Percentiles rank a stretch among this genome's conserved stretches.
Conservation (phyloP, 2,888 invertebrate species). For the Apamea monoglypha region DNA sequence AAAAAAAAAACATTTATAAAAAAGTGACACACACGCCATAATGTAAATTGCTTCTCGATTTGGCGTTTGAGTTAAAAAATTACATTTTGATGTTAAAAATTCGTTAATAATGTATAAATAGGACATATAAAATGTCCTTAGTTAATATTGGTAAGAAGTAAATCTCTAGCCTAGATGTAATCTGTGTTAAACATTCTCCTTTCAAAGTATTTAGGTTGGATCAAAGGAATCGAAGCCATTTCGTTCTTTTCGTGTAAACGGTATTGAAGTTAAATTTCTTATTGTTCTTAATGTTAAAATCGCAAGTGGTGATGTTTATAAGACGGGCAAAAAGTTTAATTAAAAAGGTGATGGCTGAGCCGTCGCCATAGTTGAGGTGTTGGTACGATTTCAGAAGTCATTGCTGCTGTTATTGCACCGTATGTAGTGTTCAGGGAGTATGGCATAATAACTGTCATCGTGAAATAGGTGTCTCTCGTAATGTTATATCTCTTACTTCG, state of each 20-base stretch:
- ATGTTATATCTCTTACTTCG: conserved; percentile 32
- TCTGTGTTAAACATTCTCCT: conserved; percentile 71
- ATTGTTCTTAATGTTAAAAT: conserved; percentile 64
- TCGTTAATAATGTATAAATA: conserved; percentile 79
- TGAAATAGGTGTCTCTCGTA: conserved; percentile 63
- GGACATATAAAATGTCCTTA: conserved; percentile 87
- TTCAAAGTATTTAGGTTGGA: conserved; percentile 86
- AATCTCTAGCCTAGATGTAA: conserved; percentile 65
- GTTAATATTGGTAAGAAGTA: conserved; percentile 86
- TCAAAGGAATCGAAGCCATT: conserved; percentile 88
- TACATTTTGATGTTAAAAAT: conserved; percentile 84
- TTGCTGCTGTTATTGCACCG: conserved; percentile 81
- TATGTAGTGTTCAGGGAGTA: conserved; percentile 84
- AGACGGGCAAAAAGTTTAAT: conserved; percentile 69
- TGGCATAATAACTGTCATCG: conserved; percentile 82
- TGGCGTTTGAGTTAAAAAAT: conserved; percentile 87
- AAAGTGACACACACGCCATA: conserved; percentile 91
- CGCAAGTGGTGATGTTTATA: conserved; percentile 66
- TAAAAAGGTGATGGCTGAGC: conserved; percentile 75
- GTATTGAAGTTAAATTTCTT: conserved; percentile 74
- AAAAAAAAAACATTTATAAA: conserved; percentile 82
- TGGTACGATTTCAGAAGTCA: conserved; percentile 83
- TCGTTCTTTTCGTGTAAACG: conserved; percentile 81
- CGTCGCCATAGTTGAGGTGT: conserved; percentile 87
- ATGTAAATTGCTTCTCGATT: conserved; percentile 90